Conservation (phyloP, 64 coral and sea anemone genomes). For the Pocillopora damicornis region DNA sequence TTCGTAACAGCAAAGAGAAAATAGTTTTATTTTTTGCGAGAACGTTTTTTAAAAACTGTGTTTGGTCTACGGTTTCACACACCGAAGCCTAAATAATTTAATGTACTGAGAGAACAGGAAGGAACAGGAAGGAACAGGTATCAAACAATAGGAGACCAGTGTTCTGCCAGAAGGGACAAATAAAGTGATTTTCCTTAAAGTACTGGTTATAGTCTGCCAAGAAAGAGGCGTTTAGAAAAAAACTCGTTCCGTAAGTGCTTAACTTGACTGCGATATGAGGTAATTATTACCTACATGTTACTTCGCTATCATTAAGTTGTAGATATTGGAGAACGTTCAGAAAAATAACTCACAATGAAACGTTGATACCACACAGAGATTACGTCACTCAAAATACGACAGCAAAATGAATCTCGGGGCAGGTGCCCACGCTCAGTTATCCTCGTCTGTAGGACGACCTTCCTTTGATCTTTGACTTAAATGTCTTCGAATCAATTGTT, state of each 20-base stretch:
- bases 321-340: background rate
- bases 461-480: slow-evolving; percentile 11
- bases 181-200: background rate
- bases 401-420: background rate
- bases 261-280: background rate
- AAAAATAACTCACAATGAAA: background rate
- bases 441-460: background rate
- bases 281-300: background rate
- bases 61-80: background rate
- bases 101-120: background rate
- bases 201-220: background rate
- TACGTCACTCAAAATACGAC: slow-evolving; percentile 10
- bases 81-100: slow-evolving; percentile 14
- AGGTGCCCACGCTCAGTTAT: slow-evolving; percentile 11
- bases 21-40: background rate
- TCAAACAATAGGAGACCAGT: slow-evolving; percentile 9
- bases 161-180: background rate
- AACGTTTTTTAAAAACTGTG: background rate
- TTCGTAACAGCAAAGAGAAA: too few species aligned
- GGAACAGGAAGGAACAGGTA: background rate
- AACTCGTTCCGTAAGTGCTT: background rate
- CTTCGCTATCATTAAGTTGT: background rate
- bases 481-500: slow-evolving; percentile 15
- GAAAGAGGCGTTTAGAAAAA: background rate
- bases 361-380: background rate